A percentile compares a stretch with the other conserved stretches of the same genome.
phyloP scores from a whole-genome alignment of 2,113 vertebrate species.

The Misgurnus anguillicaudatus region DNA sequence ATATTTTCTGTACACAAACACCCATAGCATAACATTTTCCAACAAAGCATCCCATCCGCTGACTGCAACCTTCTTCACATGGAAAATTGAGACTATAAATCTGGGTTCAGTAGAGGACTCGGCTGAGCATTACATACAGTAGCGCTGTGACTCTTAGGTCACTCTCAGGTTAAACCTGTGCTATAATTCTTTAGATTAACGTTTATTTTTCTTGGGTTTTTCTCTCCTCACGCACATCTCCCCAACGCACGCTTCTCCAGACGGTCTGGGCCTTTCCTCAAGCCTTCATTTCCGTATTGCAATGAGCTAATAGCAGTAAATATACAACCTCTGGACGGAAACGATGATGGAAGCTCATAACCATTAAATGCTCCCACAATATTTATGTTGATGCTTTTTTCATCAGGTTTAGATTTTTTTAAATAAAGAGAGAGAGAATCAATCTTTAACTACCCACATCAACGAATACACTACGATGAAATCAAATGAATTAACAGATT shows the following conservation, averaged over 20 bases:
- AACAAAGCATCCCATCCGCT: constrained; percentile 38
- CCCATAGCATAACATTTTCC: constrained; percentile 10
- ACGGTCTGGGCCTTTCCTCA: constrained; percentile 41
- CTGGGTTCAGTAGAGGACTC: constrained; percentile 29
- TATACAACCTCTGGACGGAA: constrained; percentile 53
- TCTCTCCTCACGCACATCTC: constrained; percentile 36
- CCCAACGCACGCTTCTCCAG: constrained; percentile 21
- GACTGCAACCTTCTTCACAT: constrained; percentile 45
- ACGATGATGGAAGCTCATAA: constrained; percentile 61
- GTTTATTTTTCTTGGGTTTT: constrained; percentile 51
- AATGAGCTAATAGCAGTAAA: constrained; percentile 53
- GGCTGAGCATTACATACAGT: constrained; percentile 51
- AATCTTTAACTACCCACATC: constrained; percentile 1
- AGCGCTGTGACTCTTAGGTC: constrained; percentile 38
- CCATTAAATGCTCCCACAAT: constrained; percentile 61
- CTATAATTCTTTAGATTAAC: constrained; percentile 48
- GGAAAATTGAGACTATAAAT: constrained; percentile 57
- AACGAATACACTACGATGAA: constrained; percentile 7
- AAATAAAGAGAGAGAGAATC: constrained; percentile 44
- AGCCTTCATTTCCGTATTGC: constrained; percentile 41
- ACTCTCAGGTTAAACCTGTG: constrained; percentile 40
- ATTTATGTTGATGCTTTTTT: constrained; percentile 62
- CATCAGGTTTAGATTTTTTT: constrained; percentile 56
- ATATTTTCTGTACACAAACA: constrained; percentile 39
- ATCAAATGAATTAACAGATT: not conserved